phyloP scores from a whole-genome alignment of 2,888 invertebrate genomes.

The Noctuana brunneofusca region DNA sequence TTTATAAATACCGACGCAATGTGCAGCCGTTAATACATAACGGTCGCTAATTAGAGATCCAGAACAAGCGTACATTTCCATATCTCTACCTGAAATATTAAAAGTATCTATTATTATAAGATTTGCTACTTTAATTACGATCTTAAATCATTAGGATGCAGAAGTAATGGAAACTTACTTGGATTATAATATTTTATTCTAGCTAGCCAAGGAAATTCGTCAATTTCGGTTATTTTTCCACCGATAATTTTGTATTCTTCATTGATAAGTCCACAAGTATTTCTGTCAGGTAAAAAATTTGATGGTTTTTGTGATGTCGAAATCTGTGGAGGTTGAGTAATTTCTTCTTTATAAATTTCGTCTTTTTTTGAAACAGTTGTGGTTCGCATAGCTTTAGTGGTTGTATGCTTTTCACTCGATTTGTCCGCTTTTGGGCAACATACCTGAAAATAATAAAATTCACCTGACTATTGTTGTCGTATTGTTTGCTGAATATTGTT shows the following conservation, averaged over 20 bases:
- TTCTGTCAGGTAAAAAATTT: slow-evolving; percentile 49
- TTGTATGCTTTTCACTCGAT: slow-evolving; percentile 31
- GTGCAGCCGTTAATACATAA: slow-evolving; percentile 83
- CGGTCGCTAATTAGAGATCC: slow-evolving; percentile 79
- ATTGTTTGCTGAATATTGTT: no score
- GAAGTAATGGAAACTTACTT: slow-evolving; percentile 10
- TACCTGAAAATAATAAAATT: slow-evolving; percentile 36
- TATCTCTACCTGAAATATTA: slow-evolving; percentile 8
- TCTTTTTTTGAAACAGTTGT: not conserved
- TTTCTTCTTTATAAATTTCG: not conserved
- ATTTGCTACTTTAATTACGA: not conserved
- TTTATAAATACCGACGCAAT: slow-evolving; percentile 58
- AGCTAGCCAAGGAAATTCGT: slow-evolving; percentile 85
- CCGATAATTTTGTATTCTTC: slow-evolving; percentile 68
- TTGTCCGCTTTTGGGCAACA: slow-evolving; percentile 42
- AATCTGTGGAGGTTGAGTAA: not conserved
- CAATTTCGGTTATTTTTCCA: slow-evolving; percentile 73
- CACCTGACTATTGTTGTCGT: not conserved
- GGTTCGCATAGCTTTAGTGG: not conserved
- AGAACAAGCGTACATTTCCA: slow-evolving; percentile 61
- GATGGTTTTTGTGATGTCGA: not conserved
- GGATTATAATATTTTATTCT: slow-evolving; percentile 14
- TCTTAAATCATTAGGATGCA: not conserved
- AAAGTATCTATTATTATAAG: not conserved
- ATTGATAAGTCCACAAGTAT: slow-evolving; percentile 51